Conservation (phyloP, 2,113 vertebrate species). For the Epinephelus moara region DNA sequence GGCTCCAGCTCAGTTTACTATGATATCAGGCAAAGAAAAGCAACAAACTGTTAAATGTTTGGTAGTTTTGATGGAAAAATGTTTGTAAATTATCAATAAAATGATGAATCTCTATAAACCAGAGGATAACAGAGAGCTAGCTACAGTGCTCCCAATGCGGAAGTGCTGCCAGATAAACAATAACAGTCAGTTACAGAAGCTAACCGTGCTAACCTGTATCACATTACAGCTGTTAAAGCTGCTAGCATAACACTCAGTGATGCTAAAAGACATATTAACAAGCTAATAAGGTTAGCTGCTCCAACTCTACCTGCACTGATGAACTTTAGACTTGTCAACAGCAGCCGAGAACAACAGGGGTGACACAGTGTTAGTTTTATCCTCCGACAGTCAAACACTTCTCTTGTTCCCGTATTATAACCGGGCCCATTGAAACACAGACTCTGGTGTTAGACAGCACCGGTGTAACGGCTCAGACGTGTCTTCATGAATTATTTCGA, state of each 20-base stretch:
- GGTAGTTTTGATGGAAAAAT: background rate
- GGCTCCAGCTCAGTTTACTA: background rate
- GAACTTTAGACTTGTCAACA: conserved; percentile 64
- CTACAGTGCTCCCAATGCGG: background rate
- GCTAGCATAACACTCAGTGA: background rate
- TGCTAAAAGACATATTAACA: background rate
- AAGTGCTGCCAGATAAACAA: background rate
- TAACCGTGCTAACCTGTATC: background rate
- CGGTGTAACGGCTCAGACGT: background rate
- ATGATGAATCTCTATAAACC: background rate
- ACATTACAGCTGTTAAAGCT: background rate
- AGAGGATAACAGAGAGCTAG: background rate
- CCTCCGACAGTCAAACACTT: background rate
- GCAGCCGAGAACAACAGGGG: background rate
- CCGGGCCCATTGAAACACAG: background rate
- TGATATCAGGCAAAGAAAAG: background rate
- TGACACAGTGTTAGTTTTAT: background rate
- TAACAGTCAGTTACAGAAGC: background rate
- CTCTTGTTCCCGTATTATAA: background rate
- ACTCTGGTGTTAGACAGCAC: background rate
- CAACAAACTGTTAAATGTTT: background rate
- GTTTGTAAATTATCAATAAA: background rate
- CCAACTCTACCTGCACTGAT: conserved; percentile 49
- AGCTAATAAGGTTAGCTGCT: background rate
- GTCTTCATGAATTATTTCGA: conserved; percentile 16